Percentiles rank a stretch among this genome's conserved stretches.
phyloP scores from a whole-genome alignment of 2,113 vertebrate genomes.

The Sebastes fasciatus region DNA sequence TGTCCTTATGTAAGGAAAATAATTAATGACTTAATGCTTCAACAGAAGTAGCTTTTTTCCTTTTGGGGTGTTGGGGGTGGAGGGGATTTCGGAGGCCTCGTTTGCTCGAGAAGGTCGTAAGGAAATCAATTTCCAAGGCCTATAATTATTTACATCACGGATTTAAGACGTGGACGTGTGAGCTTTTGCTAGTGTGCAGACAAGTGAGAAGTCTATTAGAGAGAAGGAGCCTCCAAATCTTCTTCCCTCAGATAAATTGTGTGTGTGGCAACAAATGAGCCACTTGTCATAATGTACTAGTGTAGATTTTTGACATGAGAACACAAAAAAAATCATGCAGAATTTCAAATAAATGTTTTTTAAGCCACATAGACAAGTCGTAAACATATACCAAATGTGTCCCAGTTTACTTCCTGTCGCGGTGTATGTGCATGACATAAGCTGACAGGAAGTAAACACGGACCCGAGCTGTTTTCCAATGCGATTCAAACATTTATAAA shows the following conservation, averaged over 20 bases:
- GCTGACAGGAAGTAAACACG: no score
- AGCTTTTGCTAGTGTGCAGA: constrained; percentile 59
- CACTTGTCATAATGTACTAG: constrained; percentile 41
- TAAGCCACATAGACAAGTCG: not conserved
- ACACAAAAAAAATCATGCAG: not conserved
- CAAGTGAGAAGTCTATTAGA: constrained; percentile 41
- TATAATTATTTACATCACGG: constrained; percentile 78
- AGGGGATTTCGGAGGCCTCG: constrained; percentile 53
- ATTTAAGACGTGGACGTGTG: constrained; percentile 71
- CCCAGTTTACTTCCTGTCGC: no score
- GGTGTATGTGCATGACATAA: no score
- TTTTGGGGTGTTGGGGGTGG: constrained; percentile 22
- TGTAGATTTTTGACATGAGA: not conserved
- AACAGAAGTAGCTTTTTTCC: constrained; percentile 77
- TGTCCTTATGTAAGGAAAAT: constrained; percentile 86
- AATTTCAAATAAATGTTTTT: not conserved
- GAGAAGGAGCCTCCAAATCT: constrained; percentile 43
- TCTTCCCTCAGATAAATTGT: constrained; percentile 37
- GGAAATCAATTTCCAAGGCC: constrained; percentile 76
- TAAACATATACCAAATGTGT: no score
- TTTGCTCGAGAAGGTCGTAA: constrained; percentile 68
- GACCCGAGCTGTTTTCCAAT: no score
- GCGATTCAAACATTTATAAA: not conserved
- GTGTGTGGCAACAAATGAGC: constrained; percentile 57
- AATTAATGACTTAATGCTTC: constrained; percentile 86